Evolutionary conservation across 1,140 invertebrate species (phyloP).

Genomic region (Lineus longissimus): DNA sequence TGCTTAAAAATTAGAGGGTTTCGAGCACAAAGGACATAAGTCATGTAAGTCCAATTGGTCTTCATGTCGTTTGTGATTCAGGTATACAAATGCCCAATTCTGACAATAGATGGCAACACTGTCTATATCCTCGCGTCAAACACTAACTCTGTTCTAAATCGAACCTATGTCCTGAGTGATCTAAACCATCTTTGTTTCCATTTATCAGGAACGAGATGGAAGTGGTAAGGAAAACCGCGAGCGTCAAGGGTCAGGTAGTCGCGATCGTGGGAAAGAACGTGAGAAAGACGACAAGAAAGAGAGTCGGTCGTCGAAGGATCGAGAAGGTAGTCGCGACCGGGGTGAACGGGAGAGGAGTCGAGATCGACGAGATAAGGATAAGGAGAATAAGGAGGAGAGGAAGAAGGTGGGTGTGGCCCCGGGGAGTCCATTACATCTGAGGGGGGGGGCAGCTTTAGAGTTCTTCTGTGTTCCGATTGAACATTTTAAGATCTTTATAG

Average conservation of each 20-base stretch:
- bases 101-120: too few species aligned
- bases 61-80: too few species aligned
- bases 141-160: too few species aligned
- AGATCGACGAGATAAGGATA: conserved; percentile 4
- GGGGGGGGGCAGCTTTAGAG: background rate
- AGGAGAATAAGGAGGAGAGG: conserved; percentile 13
- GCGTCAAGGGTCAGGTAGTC: background rate
- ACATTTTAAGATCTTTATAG: too few species aligned
- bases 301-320: background rate
- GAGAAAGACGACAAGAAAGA: conserved; percentile 9
- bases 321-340: background rate
- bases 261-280: conserved; percentile 9
- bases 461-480: too few species aligned
- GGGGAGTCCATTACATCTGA: background rate
- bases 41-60: too few species aligned
- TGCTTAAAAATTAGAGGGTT: too few species aligned
- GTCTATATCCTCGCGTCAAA: too few species aligned
- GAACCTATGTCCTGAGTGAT: too few species aligned
- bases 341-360: conserved; percentile 5
- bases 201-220: conserved; percentile 13
- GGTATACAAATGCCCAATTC: too few species aligned
- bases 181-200: too few species aligned
- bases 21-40: too few species aligned
- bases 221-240: background rate
- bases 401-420: conserved; percentile 11